phyloP scores from a whole-genome alignment of 2,888 invertebrate species.

The Morpho achilles region DNA sequence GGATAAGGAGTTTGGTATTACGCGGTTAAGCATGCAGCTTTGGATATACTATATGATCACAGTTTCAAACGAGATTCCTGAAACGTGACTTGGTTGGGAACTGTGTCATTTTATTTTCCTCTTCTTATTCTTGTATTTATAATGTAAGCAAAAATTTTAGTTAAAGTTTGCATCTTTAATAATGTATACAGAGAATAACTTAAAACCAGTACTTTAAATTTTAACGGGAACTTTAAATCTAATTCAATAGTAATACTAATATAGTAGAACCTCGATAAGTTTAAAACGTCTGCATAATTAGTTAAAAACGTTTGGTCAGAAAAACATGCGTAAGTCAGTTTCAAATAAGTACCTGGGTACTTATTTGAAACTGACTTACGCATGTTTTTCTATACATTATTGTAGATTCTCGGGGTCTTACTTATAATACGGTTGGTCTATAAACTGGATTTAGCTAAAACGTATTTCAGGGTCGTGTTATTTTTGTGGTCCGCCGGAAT shows the following conservation, averaged over 20 bases:
- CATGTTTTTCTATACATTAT: too few relatives aligned
- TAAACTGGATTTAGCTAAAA: conserved; percentile 18
- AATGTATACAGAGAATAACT: neutral
- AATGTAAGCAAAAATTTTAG: conserved; percentile 15
- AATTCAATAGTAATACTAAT: neutral
- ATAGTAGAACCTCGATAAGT: too few relatives aligned
- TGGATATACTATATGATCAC: conserved; percentile 14
- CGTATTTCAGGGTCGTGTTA: conserved; percentile 17
- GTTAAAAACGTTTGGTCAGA: too few relatives aligned
- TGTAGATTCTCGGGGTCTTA: too few relatives aligned
- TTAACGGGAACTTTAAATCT: neutral
- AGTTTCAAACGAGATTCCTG: conserved; percentile 14
- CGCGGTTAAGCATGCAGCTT: conserved; percentile 12
- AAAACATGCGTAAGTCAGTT: neutral
- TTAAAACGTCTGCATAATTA: too few relatives aligned
- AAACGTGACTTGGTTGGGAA: conserved; percentile 17
- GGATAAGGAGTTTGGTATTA: neutral
- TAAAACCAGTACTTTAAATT: neutral
- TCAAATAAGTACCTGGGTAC: neutral
- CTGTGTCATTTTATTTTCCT: conserved; percentile 13
- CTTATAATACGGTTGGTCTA: conserved; percentile 9
- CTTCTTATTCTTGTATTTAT: conserved; percentile 7
- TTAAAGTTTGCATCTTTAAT: neutral
- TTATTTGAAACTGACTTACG: too few relatives aligned
- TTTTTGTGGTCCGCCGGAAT: conserved; percentile 20